phyloP scores from a whole-genome alignment of 2,888 invertebrate genomes.

The Meiosimyza decipiens region DNA sequence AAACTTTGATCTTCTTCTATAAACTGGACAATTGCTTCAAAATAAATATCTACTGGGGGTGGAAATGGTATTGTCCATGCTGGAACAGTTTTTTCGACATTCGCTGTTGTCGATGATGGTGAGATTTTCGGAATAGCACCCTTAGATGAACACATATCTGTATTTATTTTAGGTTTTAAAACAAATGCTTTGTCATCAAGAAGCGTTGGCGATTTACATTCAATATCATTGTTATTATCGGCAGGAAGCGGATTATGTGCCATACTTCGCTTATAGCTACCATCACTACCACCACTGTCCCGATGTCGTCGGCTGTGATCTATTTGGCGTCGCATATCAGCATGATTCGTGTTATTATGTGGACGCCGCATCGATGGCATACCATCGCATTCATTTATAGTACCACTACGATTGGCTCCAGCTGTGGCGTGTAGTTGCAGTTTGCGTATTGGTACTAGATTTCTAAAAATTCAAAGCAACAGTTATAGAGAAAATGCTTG shows the following conservation, averaged over 20 bases:
- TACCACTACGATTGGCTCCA: neutral
- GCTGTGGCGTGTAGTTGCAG: neutral
- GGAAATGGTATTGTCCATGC: constrained; percentile 46
- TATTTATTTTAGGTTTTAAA: constrained; percentile 38
- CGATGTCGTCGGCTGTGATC: neutral
- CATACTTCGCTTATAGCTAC: neutral
- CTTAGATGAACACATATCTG: constrained; percentile 1
- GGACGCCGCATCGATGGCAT: neutral
- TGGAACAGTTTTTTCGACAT: neutral
- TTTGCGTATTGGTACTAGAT: constrained; percentile 23
- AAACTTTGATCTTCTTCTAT: constrained; percentile 41
- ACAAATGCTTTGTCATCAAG: constrained; percentile 38
- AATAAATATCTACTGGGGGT: constrained; percentile 43
- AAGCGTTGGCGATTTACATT: constrained; percentile 26
- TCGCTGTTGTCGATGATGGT: neutral
- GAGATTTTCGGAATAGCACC: constrained; percentile 13
- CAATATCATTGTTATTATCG: neutral
- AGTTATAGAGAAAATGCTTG: neutral
- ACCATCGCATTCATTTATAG: constrained; percentile 7
- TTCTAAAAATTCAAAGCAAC: constrained; percentile 25
- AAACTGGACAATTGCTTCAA: constrained; percentile 49
- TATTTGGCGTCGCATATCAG: too few relatives aligned
- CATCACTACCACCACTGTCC: neutral
- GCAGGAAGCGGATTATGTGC: constrained; percentile 2
- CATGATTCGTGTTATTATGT: neutral